Evolutionary conservation across 2,888 invertebrate species (phyloP).

Genomic region (Glaucopsyche alexis): DNA sequence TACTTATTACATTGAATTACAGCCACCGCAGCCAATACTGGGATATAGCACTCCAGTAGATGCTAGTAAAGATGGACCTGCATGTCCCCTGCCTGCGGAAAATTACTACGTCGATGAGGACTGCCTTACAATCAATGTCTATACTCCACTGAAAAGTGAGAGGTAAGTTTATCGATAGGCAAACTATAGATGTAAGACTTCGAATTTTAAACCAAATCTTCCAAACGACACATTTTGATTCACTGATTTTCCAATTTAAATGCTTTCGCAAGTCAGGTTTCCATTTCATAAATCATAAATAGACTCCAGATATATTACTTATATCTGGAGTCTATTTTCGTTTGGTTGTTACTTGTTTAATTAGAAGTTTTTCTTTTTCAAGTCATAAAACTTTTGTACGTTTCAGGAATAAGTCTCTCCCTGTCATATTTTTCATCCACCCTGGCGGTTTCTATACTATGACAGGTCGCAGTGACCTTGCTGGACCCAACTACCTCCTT

Average conservation of each 20-base stretch:
- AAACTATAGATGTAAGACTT: too few species aligned
- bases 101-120: conserved; percentile 75
- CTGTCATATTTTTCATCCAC: conserved; percentile 83
- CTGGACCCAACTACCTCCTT: conserved; percentile 80
- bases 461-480: conserved; percentile 73
- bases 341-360: too few species aligned
- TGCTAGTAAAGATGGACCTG: conserved; percentile 79
- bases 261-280: too few species aligned
- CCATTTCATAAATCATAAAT: too few species aligned
- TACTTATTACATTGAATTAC: conserved; percentile 18
- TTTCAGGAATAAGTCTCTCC: conserved; percentile 46
- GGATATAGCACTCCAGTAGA: conserved; percentile 77
- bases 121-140: conserved; percentile 83
- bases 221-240: too few species aligned
- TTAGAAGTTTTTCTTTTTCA: too few species aligned
- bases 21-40: conserved; percentile 74
- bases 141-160: conserved; percentile 52
- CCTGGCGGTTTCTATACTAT: conserved; percentile 80
- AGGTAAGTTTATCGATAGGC: conserved; percentile 32
- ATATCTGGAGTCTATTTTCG: too few species aligned
- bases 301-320: too few species aligned
- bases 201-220: too few species aligned
- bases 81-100: conserved; percentile 71
- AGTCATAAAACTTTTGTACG: not conserved
- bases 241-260: too few species aligned